These are phyloP conservation scores for Synanceia verrucosa DNA, from an alignment of 2,797 vertebrate genomes.

Conservation along the genomic window DNA sequence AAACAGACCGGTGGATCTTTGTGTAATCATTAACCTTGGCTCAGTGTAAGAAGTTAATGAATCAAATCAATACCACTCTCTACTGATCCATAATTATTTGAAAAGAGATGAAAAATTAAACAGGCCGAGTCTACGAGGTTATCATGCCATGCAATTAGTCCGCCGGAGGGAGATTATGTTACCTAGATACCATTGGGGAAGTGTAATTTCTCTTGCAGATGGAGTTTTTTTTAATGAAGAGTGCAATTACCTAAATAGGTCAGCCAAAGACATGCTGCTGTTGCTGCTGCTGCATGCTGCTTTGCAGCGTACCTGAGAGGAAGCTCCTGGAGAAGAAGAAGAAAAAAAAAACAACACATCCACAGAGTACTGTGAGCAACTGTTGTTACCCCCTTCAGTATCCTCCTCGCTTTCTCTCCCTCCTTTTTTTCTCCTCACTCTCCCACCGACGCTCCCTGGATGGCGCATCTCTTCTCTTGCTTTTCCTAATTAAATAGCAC, in stretches of 20 bases:
- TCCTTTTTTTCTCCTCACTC: slow-evolving; percentile 26
- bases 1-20: slow-evolving; percentile 88
- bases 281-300: slow-evolving; percentile 66
- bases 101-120: slow-evolving; percentile 99
- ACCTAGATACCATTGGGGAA: slow-evolving; percentile 97
- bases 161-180: slow-evolving; percentile 97
- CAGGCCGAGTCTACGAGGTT: slow-evolving; percentile 95
- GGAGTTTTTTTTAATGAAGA: slow-evolving; percentile 92
- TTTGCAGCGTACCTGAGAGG: slow-evolving; percentile 82
- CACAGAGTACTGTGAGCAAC: slow-evolving; percentile 59
- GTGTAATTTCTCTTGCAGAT: slow-evolving; percentile 94
- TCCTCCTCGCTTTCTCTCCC: slow-evolving; percentile 30
- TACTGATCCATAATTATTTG: slow-evolving; percentile 99
- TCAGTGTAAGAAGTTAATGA: slow-evolving; percentile 94
- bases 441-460: slow-evolving; percentile 39
- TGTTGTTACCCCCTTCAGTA: slow-evolving; percentile 59
- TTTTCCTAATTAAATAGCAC: slow-evolving; percentile 69
- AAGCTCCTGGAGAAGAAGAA: slow-evolving; percentile 69
- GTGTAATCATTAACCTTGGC: slow-evolving; percentile 99
- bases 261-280: slow-evolving; percentile 83
- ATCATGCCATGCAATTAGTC: slow-evolving; percentile 96
- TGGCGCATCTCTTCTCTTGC: slow-evolving; percentile 40
- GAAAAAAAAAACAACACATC: slow-evolving; percentile 20
- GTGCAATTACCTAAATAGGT: slow-evolving; percentile 92
- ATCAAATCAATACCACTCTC: slow-evolving; percentile 99